Evolutionary conservation across 2,113 vertebrate species (phyloP).

Genomic region (Phoxinus phoxinus): DNA sequence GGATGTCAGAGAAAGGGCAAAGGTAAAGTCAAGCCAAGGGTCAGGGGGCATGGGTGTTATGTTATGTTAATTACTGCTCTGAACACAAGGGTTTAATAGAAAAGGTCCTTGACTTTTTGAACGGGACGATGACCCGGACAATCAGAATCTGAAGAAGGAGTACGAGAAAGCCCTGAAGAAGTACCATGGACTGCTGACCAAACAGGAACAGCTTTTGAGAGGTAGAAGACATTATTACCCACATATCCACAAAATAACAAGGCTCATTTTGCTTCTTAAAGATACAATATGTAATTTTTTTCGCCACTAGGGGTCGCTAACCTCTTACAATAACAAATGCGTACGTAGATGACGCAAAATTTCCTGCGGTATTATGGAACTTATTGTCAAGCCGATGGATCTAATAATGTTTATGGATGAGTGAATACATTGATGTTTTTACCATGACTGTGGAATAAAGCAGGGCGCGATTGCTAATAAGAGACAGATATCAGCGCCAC

Average conservation of each 20-base stretch:
- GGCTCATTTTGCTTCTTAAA: not conserved
- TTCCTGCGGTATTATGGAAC: no score
- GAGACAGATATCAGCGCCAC: no score
- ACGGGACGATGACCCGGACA: slow-evolving; percentile 90
- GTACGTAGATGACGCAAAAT: no score
- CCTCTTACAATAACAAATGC: no score
- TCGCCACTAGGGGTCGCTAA: no score
- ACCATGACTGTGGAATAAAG: no score
- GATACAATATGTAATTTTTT: no score
- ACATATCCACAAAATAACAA: not conserved
- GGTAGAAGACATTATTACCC: slow-evolving; percentile 70
- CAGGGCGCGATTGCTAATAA: no score
- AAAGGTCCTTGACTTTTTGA: slow-evolving; percentile 78
- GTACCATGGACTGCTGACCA: slow-evolving; percentile 89
- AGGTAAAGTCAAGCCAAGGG: slow-evolving; percentile 33
- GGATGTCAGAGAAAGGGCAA: slow-evolving; percentile 29
- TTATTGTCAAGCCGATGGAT: no score
- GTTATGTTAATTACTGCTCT: slow-evolving; percentile 11
- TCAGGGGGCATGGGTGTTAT: slow-evolving; percentile 19
- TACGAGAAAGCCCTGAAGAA: slow-evolving; percentile 92
- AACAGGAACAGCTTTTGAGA: slow-evolving; percentile 94
- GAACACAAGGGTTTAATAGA: slow-evolving; percentile 7
- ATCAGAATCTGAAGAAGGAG: slow-evolving; percentile 88
- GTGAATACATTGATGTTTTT: no score
- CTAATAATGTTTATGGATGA: no score